Conservation (phyloP, 2,888 invertebrate genomes). For the Electrophaes corylata region DNA sequence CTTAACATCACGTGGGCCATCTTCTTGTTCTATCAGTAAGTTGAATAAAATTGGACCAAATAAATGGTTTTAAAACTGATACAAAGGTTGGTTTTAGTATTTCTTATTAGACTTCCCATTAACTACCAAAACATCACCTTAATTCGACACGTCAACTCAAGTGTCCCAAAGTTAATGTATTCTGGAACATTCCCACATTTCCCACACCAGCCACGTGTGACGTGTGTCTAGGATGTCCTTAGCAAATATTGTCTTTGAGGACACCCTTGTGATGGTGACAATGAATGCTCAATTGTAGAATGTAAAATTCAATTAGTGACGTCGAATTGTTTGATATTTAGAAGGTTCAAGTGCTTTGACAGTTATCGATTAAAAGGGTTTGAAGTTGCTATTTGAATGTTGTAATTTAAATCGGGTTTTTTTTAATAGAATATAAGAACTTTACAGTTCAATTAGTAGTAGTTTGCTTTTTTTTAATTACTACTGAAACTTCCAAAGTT, state of each 20-base stretch:
- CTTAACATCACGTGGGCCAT: too few species aligned
- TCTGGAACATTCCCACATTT: conserved; percentile 59
- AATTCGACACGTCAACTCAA: conserved; percentile 59
- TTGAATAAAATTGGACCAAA: too few species aligned
- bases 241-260: conserved; percentile 82
- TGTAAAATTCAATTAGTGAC: conserved; percentile 30
- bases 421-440: too few species aligned
- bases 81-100: not conserved
- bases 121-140: conserved; percentile 20
- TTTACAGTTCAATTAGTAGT: too few species aligned
- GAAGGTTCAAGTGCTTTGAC: conserved; percentile 15
- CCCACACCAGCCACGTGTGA: conserved; percentile 28
- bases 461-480: too few species aligned
- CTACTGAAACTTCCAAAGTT: too few species aligned
- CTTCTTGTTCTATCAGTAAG: too few species aligned
- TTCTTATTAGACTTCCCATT: conserved; percentile 10
- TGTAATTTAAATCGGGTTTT: too few species aligned
- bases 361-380: conserved; percentile 17
- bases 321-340: conserved; percentile 25
- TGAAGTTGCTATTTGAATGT: not conserved
- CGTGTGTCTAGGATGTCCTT: conserved; percentile 56
- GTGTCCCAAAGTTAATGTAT: conserved; percentile 70
- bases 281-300: conserved; percentile 50
- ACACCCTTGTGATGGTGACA: conserved; percentile 72
- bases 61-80: not conserved